These are phyloP conservation scores for Otocyon megalotis DNA, from an alignment of 2,113 vertebrate genomes.

Conservation along the genomic window DNA sequence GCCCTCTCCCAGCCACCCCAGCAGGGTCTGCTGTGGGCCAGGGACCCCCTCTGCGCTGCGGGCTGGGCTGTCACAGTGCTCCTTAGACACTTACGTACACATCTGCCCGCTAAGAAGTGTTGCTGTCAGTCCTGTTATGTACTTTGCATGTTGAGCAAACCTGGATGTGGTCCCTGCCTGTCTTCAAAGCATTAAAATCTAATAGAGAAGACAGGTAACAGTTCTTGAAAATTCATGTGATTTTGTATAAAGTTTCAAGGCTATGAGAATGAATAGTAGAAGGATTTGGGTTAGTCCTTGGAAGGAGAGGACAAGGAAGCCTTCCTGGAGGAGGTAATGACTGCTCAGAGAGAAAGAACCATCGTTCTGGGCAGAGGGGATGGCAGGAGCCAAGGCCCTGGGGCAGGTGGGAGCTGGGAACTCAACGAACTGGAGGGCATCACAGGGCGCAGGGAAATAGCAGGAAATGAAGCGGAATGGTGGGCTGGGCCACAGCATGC, in stretches of 20 bases:
- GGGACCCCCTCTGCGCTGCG: rapidly evolving
- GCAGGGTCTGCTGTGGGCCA: rapidly evolving
- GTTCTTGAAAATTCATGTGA: not conserved
- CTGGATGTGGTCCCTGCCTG: not conserved
- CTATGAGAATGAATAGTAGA: rapidly evolving
- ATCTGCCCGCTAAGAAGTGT: rapidly evolving
- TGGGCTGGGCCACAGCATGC: not conserved
- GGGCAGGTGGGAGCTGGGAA: not conserved
- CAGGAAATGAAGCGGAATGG: rapidly evolving
- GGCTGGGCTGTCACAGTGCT: not conserved
- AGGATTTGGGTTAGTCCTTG: not conserved
- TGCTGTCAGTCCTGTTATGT: not conserved
- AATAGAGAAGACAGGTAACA: not conserved
- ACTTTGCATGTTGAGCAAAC: not conserved
- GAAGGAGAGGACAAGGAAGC: not conserved
- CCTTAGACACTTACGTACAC: not conserved
- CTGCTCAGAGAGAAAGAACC: not conserved
- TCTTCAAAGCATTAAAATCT: not conserved
- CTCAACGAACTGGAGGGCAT: too few relatives aligned
- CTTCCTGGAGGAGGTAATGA: not conserved
- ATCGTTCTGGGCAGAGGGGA: not conserved
- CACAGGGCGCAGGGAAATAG: not conserved
- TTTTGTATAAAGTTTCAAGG: not conserved
- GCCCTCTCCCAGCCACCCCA: rapidly evolving
- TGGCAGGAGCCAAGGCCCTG: not conserved